phyloP scores from a whole-genome alignment of 2,113 vertebrate species.

The Murina feae region DNA sequence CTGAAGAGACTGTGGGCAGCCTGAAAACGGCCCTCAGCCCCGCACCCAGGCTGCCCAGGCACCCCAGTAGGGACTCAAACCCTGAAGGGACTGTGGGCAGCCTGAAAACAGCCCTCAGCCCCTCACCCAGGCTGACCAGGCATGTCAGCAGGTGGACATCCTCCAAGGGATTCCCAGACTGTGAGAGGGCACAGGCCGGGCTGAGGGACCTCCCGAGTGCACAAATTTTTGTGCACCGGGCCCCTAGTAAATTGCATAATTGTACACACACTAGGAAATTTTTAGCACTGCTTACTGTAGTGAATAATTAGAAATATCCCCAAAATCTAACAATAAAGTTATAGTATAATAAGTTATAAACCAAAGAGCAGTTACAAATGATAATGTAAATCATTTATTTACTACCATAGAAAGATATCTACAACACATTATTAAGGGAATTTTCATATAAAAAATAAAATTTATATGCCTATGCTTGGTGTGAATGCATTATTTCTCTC shows the following conservation, averaged over 20 bases:
- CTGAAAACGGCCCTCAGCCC: no score
- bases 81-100: no score
- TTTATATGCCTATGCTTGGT: background rate
- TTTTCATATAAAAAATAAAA: background rate
- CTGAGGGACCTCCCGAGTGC: no score
- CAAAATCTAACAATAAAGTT: background rate
- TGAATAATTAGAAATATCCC: background rate
- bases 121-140: no score
- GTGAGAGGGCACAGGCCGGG: no score
- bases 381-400: background rate
- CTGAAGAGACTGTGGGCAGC: no score
- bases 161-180: no score
- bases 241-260: background rate
- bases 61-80: no score
- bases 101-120: no score
- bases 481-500: slow-evolving; percentile 1
- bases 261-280: background rate
- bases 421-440: background rate
- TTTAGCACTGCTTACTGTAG: background rate
- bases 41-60: no score
- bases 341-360: background rate
- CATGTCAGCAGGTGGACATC: no score
- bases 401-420: background rate
- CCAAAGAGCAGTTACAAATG: background rate
- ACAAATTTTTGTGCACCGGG: no score